Percentiles rank a stretch among this genome's conserved stretches.
These are phyloP conservation scores for Numenius phaeopus DNA, from an alignment of 2,797 vertebrate genomes.

Conservation along the genomic window DNA sequence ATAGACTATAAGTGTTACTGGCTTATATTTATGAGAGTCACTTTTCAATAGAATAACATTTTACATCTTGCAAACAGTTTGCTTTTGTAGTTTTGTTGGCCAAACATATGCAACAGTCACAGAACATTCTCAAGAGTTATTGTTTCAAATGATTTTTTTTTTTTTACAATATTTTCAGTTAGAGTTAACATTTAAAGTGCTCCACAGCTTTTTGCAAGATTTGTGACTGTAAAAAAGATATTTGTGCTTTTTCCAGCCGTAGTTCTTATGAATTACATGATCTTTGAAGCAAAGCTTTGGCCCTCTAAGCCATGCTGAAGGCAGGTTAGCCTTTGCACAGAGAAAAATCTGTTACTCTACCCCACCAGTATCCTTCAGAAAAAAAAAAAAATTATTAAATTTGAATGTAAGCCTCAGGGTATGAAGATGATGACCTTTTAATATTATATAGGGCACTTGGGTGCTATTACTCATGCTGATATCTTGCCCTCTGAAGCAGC, in stretches of 20 bases:
- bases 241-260: background rate
- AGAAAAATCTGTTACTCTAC: background rate
- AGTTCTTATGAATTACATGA: background rate
- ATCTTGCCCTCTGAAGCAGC: background rate
- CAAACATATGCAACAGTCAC: background rate
- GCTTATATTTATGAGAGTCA: background rate
- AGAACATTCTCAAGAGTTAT: background rate
- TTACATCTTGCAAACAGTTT: background rate
- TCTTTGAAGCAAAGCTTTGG: constrained; percentile 11
- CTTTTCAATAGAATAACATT: background rate
- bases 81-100: background rate
- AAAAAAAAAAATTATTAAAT: background rate
- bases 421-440: constrained; percentile 39
- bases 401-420: background rate
- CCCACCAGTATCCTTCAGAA: background rate
- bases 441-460: background rate
- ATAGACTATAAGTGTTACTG: background rate
- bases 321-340: background rate
- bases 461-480: constrained; percentile 19
- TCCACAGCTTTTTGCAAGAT: background rate
- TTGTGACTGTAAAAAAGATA: background rate
- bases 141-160: background rate
- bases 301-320: background rate
- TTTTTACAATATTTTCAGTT: background rate
- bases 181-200: background rate